Base-by-base conservation (phyloP, 1,140 invertebrate species). In the Magallana ariakensis region DNA sequence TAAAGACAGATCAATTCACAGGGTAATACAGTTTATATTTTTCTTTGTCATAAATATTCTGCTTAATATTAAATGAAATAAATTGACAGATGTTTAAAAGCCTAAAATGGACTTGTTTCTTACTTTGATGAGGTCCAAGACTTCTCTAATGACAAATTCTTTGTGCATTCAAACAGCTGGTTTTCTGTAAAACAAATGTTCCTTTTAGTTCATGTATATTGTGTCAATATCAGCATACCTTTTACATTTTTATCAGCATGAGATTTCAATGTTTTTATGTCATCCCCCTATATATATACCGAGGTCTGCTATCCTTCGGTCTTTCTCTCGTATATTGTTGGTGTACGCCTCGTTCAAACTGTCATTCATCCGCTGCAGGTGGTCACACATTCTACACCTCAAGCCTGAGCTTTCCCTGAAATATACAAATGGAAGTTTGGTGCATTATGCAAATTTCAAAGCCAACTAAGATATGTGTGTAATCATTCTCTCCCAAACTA, bases 311-410 rank as follows among this genome's bases (percentile, higher is more conserved):
- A 90, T 90, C 22, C 85, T 80, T n/a, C 81, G 86, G 26, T 90
- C 88, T 84, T 90, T 90, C 57, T 89, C 86, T 19, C 26, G 15
- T 26, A 89, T 15, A n/a, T 75, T 87, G 15, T 86, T 70, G n/a
- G 58, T 87, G 82, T 90, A 90, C 0, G 88, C 85, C 46, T 89
- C 87, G n/a, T 85, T 80, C 1, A 90, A 26, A n/a, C 84, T 85
- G 26, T 89, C 60, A n/a, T 89, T 84, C 22, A 87, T 87, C 13
- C 86, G 66, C 70, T 87, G 81, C 7, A 90, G 85, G 58, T 85
- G 84, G 3, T 83, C 66, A 83, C 88, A 89, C 83, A 80, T 89
- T 53, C n/a, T 85, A 84, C 88, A 75, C 11, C 22, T 26, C 66
- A 75, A 33, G 22, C 66, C 13, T 1, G 66, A 26, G 11, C 33